phyloP scores from a whole-genome alignment of 2,113 vertebrate genomes.

The Microcebus ravelobensis region DNA sequence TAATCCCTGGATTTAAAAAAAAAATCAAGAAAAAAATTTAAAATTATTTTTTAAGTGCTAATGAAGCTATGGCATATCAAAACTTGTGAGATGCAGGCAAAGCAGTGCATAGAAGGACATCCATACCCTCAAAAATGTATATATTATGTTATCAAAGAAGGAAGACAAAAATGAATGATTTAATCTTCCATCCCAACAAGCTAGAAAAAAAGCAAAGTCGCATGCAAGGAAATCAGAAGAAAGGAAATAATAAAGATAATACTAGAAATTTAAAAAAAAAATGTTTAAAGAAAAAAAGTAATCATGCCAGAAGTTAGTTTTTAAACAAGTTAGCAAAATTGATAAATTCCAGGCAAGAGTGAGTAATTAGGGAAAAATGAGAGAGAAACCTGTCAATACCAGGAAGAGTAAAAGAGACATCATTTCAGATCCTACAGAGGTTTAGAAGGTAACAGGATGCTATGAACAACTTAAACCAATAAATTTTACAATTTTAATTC shows the following conservation, averaged over 20 bases:
- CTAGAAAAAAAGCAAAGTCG: neutral
- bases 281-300: neutral
- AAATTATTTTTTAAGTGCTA: neutral
- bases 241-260: neutral
- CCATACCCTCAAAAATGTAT: neutral
- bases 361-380: too few relatives aligned
- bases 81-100: neutral
- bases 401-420: neutral
- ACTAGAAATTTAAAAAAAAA: neutral
- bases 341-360: neutral
- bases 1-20: neutral
- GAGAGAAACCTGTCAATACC: neutral
- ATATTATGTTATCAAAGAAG: neutral
- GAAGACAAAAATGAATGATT: neutral
- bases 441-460: neutral
- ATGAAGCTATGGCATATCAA: neutral
- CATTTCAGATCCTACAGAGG: neutral
- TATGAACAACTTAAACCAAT: neutral
- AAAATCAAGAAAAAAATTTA: neutral
- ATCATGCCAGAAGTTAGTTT: neutral
- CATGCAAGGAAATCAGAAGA: neutral
- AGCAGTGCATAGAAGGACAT: neutral
- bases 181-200: neutral
- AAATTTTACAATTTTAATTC: neutral
- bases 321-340: neutral